These are phyloP conservation scores for Lacerta agilis DNA, from an alignment of 2,797 vertebrate species.

Conservation along the genomic window DNA sequence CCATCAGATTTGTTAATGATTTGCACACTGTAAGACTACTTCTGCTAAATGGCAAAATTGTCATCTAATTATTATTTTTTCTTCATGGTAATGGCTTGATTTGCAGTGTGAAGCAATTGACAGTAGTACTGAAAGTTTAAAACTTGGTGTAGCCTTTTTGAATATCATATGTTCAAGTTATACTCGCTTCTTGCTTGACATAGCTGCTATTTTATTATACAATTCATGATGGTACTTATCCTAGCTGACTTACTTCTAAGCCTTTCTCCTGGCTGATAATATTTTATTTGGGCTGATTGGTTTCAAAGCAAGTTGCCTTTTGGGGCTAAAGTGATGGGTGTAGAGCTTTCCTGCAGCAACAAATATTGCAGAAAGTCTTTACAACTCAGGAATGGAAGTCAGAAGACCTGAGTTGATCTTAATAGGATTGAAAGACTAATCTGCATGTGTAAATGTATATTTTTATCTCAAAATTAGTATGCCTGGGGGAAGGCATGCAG, in stretches of 20 bases:
- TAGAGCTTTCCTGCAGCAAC: not conserved
- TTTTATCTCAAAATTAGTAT: not conserved
- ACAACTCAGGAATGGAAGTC: not conserved
- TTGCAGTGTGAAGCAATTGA: conserved; percentile 60
- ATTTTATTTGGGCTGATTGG: not conserved
- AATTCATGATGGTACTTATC: not conserved
- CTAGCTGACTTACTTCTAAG: not conserved
- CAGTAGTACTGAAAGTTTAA: conserved; percentile 52
- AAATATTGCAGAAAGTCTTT: not conserved
- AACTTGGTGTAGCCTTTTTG: conserved; percentile 21
- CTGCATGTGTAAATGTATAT: not conserved
- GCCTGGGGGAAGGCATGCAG: not conserved
- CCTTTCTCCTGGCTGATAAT: not conserved
- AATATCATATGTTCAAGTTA: not conserved
- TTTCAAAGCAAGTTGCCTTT: not conserved
- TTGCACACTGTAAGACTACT: not conserved
- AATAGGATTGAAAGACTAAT: not conserved
- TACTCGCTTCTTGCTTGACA: not conserved
- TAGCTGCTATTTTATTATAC: not conserved
- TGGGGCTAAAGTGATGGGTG: not conserved
- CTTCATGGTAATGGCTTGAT: conserved; percentile 43
- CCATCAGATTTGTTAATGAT: conserved; percentile 4
- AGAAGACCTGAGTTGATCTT: not conserved
- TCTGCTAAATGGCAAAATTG: conserved; percentile 75
- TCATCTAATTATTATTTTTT: conserved; percentile 50